These are phyloP conservation scores for Henicopernis longicauda DNA, from an alignment of 2,113 vertebrate species.

Conservation along the genomic window DNA sequence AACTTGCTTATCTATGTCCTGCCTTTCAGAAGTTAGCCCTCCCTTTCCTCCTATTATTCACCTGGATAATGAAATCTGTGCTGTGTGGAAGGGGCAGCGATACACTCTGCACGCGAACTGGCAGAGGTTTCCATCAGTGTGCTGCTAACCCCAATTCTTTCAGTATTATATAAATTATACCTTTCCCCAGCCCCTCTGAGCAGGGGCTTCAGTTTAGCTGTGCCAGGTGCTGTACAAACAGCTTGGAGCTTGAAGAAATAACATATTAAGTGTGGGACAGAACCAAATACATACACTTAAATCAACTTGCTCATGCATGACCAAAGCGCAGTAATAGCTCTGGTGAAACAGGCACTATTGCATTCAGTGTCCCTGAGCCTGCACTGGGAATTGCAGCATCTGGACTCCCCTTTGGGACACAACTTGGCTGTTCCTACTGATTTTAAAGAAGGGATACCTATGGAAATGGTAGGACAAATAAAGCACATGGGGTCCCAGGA, in stretches of 20 bases:
- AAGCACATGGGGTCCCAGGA: not conserved
- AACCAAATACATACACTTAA: not conserved
- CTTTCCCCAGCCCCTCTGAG: not conserved
- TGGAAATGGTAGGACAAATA: not conserved
- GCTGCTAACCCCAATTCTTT: not conserved
- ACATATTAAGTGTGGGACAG: not conserved
- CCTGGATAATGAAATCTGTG: not conserved
- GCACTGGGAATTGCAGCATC: not conserved
- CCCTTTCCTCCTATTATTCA: constrained; percentile 57
- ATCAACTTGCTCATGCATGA: not conserved
- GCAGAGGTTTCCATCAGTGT: not conserved
- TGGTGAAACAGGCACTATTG: not conserved
- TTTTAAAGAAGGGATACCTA: not conserved
- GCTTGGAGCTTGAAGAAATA: not conserved
- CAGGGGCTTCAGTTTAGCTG: not conserved
- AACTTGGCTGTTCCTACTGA: not conserved
- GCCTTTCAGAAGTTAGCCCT: constrained; percentile 7
- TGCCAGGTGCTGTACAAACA: not conserved
- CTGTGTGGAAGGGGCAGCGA: not conserved
- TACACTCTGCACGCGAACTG: not conserved
- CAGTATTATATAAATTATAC: not conserved
- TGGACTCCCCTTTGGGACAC: not conserved
- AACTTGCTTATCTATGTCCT: constrained; percentile 30
- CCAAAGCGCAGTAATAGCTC: fast-evolving
- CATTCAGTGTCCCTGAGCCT: not conserved